A percentile compares a stretch with the other conserved stretches of the same genome.
These are phyloP conservation scores for Rhorus exstirpatorius DNA, from an alignment of 2,888 invertebrate species.

Conservation along the genomic window DNA sequence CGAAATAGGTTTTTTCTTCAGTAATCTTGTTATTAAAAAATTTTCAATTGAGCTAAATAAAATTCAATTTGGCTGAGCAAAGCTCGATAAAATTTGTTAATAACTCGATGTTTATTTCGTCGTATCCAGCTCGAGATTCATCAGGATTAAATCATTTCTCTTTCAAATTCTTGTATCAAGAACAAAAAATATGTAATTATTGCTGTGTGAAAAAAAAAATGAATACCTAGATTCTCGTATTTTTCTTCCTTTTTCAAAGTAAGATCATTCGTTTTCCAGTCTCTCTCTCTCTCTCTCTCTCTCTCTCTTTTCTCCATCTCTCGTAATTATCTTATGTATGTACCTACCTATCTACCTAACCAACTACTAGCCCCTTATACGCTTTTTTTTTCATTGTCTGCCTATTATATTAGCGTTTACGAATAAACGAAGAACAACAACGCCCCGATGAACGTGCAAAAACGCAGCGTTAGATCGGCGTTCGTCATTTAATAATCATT, in stretches of 20 bases:
- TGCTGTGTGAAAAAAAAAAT: not conserved
- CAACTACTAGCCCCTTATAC: slow-evolving; percentile 70
- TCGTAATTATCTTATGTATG: slow-evolving; percentile 67
- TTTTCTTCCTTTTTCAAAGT: slow-evolving; percentile 6
- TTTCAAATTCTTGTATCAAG: slow-evolving; percentile 4
- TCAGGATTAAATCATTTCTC: not conserved
- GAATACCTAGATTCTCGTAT: not conserved
- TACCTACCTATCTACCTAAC: slow-evolving; percentile 75
- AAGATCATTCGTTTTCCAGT: slow-evolving; percentile 58
- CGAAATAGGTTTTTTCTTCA: too few species aligned
- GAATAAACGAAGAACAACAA: slow-evolving; percentile 70
- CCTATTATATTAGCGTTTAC: slow-evolving; percentile 66
- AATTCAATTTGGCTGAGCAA: too few species aligned
- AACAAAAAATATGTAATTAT: not conserved
- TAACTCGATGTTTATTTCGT: not conserved
- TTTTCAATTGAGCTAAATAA: too few species aligned
- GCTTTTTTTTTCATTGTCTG: slow-evolving; percentile 63
- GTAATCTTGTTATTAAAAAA: too few species aligned
- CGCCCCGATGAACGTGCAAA: slow-evolving; percentile 66
- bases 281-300: slow-evolving; percentile 31
- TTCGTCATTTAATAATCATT: slow-evolving; percentile 53
- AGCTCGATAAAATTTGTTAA: too few species aligned
- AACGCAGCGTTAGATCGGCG: slow-evolving; percentile 64
- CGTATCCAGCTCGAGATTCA: not conserved
- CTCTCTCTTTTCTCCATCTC: slow-evolving; percentile 55